Conservation (phyloP, 2,797 vertebrate species). For the Brachyrhaphis roseni region DNA sequence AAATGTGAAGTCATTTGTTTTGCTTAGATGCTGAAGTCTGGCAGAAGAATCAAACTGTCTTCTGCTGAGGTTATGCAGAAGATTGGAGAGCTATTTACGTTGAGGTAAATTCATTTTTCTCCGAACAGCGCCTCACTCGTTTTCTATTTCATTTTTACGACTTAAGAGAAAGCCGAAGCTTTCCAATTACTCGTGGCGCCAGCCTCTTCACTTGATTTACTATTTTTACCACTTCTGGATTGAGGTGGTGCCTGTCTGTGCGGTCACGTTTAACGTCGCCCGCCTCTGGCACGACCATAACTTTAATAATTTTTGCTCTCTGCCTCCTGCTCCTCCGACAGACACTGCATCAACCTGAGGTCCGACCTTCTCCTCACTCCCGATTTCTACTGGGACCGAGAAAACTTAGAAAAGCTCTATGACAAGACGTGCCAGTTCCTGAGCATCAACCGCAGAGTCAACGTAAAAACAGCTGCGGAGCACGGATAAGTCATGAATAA, state of each 20-base stretch:
- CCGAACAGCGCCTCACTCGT: background rate
- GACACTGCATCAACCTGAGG: slow-evolving; percentile 96
- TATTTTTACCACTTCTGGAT: background rate
- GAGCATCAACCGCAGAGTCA: slow-evolving; percentile 95
- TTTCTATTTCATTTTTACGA: slow-evolving; percentile 5
- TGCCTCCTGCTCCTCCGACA: slow-evolving; percentile 34
- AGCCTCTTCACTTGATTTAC: background rate
- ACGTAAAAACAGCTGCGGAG: slow-evolving; percentile 73
- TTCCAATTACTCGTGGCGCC: background rate
- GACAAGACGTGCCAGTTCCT: slow-evolving; percentile 98
- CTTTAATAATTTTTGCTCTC: background rate
- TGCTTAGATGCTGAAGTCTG: slow-evolving; percentile 89
- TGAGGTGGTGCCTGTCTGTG: background rate
- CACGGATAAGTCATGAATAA: background rate
- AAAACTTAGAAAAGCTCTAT: slow-evolving; percentile 95
- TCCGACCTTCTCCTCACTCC: slow-evolving; percentile 97
- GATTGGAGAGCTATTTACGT: slow-evolving; percentile 94
- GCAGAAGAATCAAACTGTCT: slow-evolving; percentile 90
- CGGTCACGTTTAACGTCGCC: background rate
- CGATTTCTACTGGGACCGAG: slow-evolving; percentile 99
- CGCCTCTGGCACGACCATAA: background rate
- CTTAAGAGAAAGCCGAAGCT: slow-evolving; percentile 6
- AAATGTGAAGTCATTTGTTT: slow-evolving; percentile 13
- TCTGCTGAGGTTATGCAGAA: slow-evolving; percentile 98
- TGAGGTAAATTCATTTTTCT: slow-evolving; percentile 83